Percentiles rank a stretch among this genome's conserved stretches.
Conservation (phyloP, 2,888 invertebrate species). For the Dilophus febrilis region DNA sequence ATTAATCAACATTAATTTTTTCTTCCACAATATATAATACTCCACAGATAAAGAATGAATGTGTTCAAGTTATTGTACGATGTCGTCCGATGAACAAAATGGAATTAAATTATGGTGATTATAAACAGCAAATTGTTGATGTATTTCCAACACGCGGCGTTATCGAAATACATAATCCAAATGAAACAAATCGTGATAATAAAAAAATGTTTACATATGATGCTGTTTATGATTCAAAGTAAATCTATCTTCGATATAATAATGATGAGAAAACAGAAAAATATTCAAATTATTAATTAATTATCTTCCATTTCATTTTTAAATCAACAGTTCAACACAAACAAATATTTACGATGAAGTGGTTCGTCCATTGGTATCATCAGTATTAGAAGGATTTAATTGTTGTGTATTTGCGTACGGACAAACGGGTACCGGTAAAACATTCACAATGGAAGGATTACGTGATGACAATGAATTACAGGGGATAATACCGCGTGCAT, state of each 20-base stretch:
- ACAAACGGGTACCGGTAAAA: conserved; percentile 91
- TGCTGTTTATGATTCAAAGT: conserved; percentile 82
- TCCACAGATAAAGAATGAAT: conserved; percentile 45
- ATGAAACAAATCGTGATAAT: conserved; percentile 48
- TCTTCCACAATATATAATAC: too few relatives aligned
- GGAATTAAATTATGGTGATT: conserved; percentile 43
- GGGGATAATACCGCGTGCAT: conserved; percentile 90
- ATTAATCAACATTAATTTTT: too few relatives aligned
- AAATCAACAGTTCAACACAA: conserved; percentile 72
- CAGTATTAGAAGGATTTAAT: conserved; percentile 94
- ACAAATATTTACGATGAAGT: conserved; percentile 91
- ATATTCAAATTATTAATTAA: too few relatives aligned
- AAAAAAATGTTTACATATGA: conserved; percentile 96
- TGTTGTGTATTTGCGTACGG: conserved; percentile 99
- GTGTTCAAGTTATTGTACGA: conserved; percentile 92
- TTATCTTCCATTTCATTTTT: conserved; percentile 10
- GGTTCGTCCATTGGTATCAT: conserved; percentile 84
- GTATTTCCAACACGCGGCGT: conserved; percentile 75
- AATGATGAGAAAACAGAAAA: too few relatives aligned
- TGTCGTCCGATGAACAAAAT: conserved; percentile 88
- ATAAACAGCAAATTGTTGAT: conserved; percentile 49
- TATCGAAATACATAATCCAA: conserved; percentile 78
- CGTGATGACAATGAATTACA: conserved; percentile 30
- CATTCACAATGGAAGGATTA: conserved; percentile 52
- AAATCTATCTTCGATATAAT: too few relatives aligned